Evolutionary conservation across 2,888 invertebrate genomes (phyloP).

Genomic region (Drosophila fulvimacula): DNA sequence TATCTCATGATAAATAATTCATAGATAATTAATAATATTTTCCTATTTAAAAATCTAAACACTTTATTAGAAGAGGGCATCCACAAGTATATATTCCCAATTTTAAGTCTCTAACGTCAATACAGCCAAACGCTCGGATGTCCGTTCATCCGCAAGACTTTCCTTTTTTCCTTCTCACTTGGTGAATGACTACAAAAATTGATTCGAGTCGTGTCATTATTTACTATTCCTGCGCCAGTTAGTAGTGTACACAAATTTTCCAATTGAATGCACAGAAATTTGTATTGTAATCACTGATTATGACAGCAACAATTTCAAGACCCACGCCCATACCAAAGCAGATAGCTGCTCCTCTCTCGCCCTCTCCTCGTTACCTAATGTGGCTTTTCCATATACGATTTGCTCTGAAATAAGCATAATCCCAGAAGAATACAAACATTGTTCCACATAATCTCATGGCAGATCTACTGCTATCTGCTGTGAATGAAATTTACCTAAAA

Average conservation of each 20-base stretch:
- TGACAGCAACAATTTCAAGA: background rate
- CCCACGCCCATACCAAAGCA: background rate
- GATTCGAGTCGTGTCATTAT: background rate
- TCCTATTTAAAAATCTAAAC: too few species aligned
- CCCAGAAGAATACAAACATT: slow-evolving; percentile 1
- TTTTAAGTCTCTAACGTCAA: too few species aligned
- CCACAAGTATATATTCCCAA: too few species aligned
- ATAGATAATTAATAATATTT: too few species aligned
- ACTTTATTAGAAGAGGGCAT: too few species aligned
- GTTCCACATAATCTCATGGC: background rate
- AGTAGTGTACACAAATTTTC: background rate
- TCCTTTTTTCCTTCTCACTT: too few species aligned
- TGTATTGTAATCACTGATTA: slow-evolving; percentile 5
- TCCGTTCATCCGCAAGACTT: too few species aligned
- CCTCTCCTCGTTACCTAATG: background rate
- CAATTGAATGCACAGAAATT: background rate
- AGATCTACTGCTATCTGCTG: background rate
- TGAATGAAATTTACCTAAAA: slow-evolving; percentile 2
- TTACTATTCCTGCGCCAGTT: background rate
- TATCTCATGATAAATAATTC: too few species aligned
- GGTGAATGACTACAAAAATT: background rate
- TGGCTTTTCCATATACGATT: slow-evolving; percentile 6
- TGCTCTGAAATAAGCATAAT: background rate
- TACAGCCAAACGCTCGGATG: too few species aligned
- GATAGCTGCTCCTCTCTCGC: background rate